Base-by-base conservation (phyloP, 1,140 invertebrate species). In the Brachystomella parvula region DNA sequence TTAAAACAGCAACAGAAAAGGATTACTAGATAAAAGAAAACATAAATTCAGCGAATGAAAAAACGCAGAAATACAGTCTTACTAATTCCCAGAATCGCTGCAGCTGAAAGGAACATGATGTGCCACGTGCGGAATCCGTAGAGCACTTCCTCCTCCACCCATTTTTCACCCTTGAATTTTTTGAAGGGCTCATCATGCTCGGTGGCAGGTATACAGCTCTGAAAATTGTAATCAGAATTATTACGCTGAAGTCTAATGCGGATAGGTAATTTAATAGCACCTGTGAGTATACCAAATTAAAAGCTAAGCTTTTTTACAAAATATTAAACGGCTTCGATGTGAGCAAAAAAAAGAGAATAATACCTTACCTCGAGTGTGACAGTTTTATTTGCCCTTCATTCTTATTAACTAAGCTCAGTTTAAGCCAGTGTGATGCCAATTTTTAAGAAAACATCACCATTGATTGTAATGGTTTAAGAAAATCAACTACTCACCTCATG, bases 1-100 rank as follows among this genome's bases (percentile, higher is more conserved):
- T 87, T 85, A 58, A 91, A 83, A 73, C 91, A 92, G 74, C 91
- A 94, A 74, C 90, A 94, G 57, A 93, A 75, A 69, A 89, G 83
- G 63, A 94, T 85, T 57, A 88, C 77, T 73, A 56, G 78, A 79
- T 56, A 63, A 68, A 58, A 44, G 31, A 39, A 60, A 47, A 28
- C 35, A 32, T 59, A 49, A 65, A 65, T 49, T 47, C 19, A 21
- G 29, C 60, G 59, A 17, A 39, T 32, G 17, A 28, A 53, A 24
- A 47, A 33, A 15, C 30, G 47, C 17, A 53, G 60, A 47, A 66
- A 47, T 62, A 49, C 21, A 24, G 47, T 12, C 75, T 74, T 72
- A 79, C 77, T 72, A 1, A 79, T 28, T 19, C 71, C 65, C 17
- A 75, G 57, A 2, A 74, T 63, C 21, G 73, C 72, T 29, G 73